These are phyloP conservation scores for Morpho deidamia DNA, from an alignment of 2,888 invertebrate species.

Conservation along the genomic window DNA sequence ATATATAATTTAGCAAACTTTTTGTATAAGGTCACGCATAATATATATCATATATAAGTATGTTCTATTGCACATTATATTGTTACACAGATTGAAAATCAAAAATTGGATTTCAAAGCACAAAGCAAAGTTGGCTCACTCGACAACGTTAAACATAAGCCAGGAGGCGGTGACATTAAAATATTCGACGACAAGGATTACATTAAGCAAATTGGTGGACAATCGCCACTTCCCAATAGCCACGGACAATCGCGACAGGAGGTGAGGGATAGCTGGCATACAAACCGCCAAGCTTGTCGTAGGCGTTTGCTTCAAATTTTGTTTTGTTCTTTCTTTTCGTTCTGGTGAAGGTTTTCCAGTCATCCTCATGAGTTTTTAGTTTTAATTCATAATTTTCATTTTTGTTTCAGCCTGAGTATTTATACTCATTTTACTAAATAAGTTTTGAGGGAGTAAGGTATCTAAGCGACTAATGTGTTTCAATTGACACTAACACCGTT, in stretches of 20 bases:
- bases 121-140: slow-evolving; percentile 94
- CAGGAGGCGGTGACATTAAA: slow-evolving; percentile 95
- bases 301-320: slow-evolving; percentile 15
- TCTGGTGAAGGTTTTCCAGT: slow-evolving; percentile 45
- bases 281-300: neutral
- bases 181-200: slow-evolving; percentile 96
- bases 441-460: slow-evolving; percentile 28
- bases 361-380: slow-evolving; percentile 22
- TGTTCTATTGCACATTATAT: slow-evolving; percentile 57
- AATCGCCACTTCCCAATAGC: slow-evolving; percentile 59
- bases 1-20: neutral
- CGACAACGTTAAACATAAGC: slow-evolving; percentile 94
- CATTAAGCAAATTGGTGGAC: slow-evolving; percentile 84
- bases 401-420: slow-evolving; percentile 76
- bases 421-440: slow-evolving; percentile 72
- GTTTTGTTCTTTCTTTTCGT: slow-evolving; percentile 27
- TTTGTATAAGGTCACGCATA: slow-evolving; percentile 2
- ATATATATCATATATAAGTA: slow-evolving; percentile 35
- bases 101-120: slow-evolving; percentile 94
- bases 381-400: slow-evolving; percentile 25
- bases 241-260: slow-evolving; percentile 65
- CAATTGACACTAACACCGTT: slow-evolving; percentile 26
- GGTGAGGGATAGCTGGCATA: slow-evolving; percentile 54
- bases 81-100: slow-evolving; percentile 88
- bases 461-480: slow-evolving; percentile 26